Evolutionary conservation across 2,888 invertebrate species (phyloP), one percentile per base, ranked within the genome.

Genomic region (Amphipoea lucens): DNA sequence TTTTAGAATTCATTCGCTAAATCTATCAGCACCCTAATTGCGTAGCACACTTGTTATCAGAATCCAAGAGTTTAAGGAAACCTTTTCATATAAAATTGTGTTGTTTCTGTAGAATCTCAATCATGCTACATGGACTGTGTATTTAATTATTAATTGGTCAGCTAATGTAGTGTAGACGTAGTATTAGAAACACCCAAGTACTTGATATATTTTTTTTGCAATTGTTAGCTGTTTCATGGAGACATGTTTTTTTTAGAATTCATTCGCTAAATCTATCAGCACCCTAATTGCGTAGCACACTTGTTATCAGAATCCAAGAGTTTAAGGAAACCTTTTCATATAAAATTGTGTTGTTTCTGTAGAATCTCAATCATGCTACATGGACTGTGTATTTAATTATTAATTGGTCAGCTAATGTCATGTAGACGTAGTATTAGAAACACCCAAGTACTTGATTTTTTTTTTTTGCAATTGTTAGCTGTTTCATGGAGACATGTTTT

Each of bases 111-210:
- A 78, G 62, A 66, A 62, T 66, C n/a, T 57, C 17, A 29, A 40
- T 29, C 48, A 69, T 36, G 36, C 20, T 36, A 48, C 66, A 54
- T 51, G 23, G 40, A 62, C 36, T 36, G 48, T 42, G 9, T 48
- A 7, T 70, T 65, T 72, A 60, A 75, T 74, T 69, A 29, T 72
- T 72, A 54, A 72, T 60, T 57, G 29, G 72, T 78, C 48, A n/a
- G 20, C 40, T 42, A 4, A 57, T 71, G 36, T 66, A 14, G 11
- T 29, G 29, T 40, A 62, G 48, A 62, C 20, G 29, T 65, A 42
- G 17, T 60, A 51, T 66, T 66, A 23, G 40, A 48, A 76, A 51
- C 17, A 29, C 4, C 40, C 7, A 42, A 67, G 20, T 42, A 29
- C 48, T n/a, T 45, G 20, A 45, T 54, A 45, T 36, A 0, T 11